phyloP scores from a whole-genome alignment of 2,888 invertebrate species.

The Torymus tubicola region DNA sequence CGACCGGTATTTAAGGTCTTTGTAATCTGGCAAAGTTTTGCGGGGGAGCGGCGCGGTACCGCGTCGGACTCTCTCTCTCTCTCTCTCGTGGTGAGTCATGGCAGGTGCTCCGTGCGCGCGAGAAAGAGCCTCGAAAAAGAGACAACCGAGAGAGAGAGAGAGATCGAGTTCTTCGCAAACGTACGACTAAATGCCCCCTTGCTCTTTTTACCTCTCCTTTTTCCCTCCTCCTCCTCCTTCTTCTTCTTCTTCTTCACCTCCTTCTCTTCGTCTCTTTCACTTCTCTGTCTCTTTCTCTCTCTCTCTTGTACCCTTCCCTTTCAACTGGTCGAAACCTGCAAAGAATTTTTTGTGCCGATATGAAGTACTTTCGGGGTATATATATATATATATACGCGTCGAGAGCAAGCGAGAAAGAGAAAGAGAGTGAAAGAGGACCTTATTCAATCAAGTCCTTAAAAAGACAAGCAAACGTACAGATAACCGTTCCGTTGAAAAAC shows the following conservation, averaged over 20 bases:
- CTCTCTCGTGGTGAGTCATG: constrained; percentile 71
- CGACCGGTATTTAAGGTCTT: constrained; percentile 74
- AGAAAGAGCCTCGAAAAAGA: constrained; percentile 59
- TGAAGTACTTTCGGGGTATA: constrained; percentile 48
- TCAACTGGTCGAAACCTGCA: constrained; percentile 51
- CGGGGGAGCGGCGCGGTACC: constrained; percentile 68
- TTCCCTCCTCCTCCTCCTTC: constrained; percentile 34
- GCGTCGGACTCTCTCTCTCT: too few species aligned
- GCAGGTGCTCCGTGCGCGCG: constrained; percentile 69
- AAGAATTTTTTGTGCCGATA: constrained; percentile 56
- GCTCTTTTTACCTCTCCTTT: constrained; percentile 54
- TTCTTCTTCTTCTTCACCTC: neutral
- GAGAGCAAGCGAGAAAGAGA: neutral
- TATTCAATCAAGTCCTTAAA: constrained; percentile 52
- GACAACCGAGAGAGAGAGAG: constrained; percentile 59
- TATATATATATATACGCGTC: too few species aligned
- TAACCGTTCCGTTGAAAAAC: constrained; percentile 35
- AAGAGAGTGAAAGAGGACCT: constrained; percentile 23
- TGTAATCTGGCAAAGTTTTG: constrained; percentile 73
- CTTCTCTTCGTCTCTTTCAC: constrained; percentile 1
- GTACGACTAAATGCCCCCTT: constrained; percentile 59
- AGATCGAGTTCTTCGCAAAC: constrained; percentile 61
- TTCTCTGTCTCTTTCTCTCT: neutral
- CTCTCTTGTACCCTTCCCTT: constrained; percentile 35
- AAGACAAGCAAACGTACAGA: constrained; percentile 36